Evolutionary conservation across 2,113 vertebrate species (phyloP).

Genomic region (Phoxinus phoxinus): DNA sequence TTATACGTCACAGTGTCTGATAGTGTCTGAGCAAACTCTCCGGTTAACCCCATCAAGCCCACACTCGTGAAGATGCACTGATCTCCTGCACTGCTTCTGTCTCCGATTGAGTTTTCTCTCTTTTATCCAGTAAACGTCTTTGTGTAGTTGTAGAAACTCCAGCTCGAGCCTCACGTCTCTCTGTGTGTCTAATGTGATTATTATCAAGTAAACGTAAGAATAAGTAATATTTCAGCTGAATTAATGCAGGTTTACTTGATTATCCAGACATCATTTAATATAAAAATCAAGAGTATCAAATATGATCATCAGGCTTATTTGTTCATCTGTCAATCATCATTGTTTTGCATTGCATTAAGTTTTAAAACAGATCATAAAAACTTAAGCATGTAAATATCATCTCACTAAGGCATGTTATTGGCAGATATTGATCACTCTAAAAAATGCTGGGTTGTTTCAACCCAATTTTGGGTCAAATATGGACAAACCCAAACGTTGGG

Average conservation of each 20-base stretch:
- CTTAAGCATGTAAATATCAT: no score
- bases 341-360: not conserved
- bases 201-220: not conserved
- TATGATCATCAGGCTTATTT: not conserved
- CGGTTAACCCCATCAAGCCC: not conserved
- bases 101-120: not conserved
- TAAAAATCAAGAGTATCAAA: not conserved
- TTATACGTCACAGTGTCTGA: conserved; percentile 19
- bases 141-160: not conserved
- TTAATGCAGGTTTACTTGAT: not conserved
- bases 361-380: not conserved
- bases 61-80: not conserved
- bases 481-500: no score
- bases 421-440: not conserved
- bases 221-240: not conserved
- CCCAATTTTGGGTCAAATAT: no score
- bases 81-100: not conserved
- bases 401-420: not conserved
- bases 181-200: no score
- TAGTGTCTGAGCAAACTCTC: not conserved
- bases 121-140: not conserved
- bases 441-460: no score
- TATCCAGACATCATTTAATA: not conserved
- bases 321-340: not conserved
- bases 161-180: not conserved